phyloP scores from a whole-genome alignment of 2,888 invertebrate species.

The Synergus itoensis region DNA sequence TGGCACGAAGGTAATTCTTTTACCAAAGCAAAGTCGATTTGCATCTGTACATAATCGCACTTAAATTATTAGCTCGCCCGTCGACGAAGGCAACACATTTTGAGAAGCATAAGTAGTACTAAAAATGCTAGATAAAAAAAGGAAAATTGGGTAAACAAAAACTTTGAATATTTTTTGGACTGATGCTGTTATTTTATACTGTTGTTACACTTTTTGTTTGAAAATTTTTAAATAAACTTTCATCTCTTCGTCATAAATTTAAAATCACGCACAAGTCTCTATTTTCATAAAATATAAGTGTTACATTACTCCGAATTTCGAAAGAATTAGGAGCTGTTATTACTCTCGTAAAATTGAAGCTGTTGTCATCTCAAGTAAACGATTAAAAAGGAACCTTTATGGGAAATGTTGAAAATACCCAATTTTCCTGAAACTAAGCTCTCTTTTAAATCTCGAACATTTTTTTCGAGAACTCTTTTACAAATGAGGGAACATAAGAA shows the following conservation, averaged over 20 bases:
- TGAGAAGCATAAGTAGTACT: background rate
- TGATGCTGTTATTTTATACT: slow-evolving; percentile 18
- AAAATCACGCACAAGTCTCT: slow-evolving; percentile 36
- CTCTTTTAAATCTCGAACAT: background rate
- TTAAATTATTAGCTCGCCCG: background rate
- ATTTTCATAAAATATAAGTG: slow-evolving; percentile 26
- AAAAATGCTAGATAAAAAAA: slow-evolving; percentile 6
- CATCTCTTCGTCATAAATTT: slow-evolving; percentile 13
- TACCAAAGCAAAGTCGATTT: slow-evolving; percentile 41
- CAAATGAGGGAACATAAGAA: slow-evolving; percentile 42
- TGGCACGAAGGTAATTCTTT: slow-evolving; percentile 62
- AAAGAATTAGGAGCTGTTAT: slow-evolving; percentile 1
- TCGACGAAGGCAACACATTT: background rate
- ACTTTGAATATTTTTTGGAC: slow-evolving; percentile 5
- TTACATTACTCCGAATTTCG: slow-evolving; percentile 3
- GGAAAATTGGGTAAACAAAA: slow-evolving; percentile 19
- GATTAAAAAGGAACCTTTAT: background rate
- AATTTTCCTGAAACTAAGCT: background rate
- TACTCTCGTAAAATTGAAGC: no score
- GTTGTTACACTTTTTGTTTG: slow-evolving; percentile 14
- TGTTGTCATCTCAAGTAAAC: background rate
- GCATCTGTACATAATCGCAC: slow-evolving; percentile 43
- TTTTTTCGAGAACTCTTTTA: background rate
- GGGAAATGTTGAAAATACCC: slow-evolving; percentile 17
- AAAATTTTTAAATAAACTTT: slow-evolving; percentile 7